These are phyloP conservation scores for Nymphalis urticae DNA, from an alignment of 2,888 invertebrate species.

Conservation along the genomic window DNA sequence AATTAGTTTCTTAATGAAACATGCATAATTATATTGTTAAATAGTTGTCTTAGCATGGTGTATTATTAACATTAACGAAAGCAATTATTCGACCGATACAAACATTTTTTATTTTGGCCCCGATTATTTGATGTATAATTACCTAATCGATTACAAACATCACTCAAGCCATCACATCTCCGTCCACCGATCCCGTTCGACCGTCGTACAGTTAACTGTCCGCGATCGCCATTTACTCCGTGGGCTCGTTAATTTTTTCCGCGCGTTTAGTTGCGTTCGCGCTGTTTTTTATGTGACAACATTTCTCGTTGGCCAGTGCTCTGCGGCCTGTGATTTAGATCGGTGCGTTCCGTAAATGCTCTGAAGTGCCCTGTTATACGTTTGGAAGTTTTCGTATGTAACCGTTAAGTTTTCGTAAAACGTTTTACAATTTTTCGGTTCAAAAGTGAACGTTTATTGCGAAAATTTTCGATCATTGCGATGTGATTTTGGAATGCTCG, in stretches of 20 bases:
- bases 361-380: conserved; percentile 4
- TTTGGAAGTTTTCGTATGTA: conserved; percentile 8
- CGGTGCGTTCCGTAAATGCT: conserved; percentile 41
- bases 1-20: no score
- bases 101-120: no score
- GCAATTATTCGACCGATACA: no score
- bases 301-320: conserved; percentile 46
- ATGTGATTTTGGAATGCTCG: conserved; percentile 3
- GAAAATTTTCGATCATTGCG: background rate
- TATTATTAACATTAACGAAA: no score
- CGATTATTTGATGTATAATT: background rate
- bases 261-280: conserved; percentile 39
- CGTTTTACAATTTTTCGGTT: conserved; percentile 3
- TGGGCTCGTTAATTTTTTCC: conserved; percentile 30
- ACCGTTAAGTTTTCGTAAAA: background rate
- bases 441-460: conserved; percentile 1
- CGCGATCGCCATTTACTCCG: conserved; percentile 48
- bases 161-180: conserved; percentile 13
- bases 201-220: conserved; percentile 62
- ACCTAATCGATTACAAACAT: conserved; percentile 6
- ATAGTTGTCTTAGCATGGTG: no score
- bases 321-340: conserved; percentile 47
- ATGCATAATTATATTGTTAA: no score
- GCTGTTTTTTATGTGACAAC: conserved; percentile 36
- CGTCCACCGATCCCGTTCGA: conserved; percentile 42